phyloP scores from a whole-genome alignment of 2,113 vertebrate species.

The Caloenas nicobarica region DNA sequence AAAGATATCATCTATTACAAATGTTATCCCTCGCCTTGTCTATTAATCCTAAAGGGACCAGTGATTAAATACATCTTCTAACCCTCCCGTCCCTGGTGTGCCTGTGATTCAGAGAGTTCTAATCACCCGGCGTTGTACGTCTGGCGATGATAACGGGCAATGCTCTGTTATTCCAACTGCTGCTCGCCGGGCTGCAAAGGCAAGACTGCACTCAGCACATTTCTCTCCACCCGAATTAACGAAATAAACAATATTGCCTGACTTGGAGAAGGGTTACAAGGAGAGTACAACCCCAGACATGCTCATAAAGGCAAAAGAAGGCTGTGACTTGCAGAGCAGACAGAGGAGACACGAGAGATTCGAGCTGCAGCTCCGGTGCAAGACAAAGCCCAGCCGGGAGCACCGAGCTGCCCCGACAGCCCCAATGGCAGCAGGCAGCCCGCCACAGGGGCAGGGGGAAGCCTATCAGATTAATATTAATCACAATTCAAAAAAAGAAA shows the following conservation, averaged over 20 bases:
- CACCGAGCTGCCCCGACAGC: too few relatives aligned
- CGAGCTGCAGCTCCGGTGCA: background rate
- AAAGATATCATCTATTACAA: slow-evolving; percentile 15
- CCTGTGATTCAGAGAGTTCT: background rate
- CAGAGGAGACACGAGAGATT: background rate
- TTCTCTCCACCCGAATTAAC: background rate
- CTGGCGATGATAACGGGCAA: background rate
- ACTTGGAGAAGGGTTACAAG: background rate
- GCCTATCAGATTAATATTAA: slow-evolving; percentile 66
- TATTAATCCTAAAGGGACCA: background rate
- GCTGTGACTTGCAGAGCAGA: background rate
- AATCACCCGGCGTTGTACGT: background rate
- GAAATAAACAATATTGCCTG: background rate
- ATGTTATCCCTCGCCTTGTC: background rate
- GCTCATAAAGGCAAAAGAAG: too few relatives aligned
- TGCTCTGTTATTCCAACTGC: background rate
- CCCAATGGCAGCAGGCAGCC: background rate
- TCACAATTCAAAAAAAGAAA: slow-evolving; percentile 71
- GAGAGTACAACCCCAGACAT: background rate
- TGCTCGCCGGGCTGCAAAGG: background rate
- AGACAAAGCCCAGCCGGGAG: too few relatives aligned
- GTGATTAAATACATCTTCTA: background rate
- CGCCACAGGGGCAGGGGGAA: background rate
- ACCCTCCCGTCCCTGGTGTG: background rate
- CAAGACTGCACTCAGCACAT: background rate